Percentiles rank a stretch among this genome's conserved stretches.
These are phyloP conservation scores for Sapajus apella DNA, from an alignment of 2,113 vertebrate species.

Conservation along the genomic window DNA sequence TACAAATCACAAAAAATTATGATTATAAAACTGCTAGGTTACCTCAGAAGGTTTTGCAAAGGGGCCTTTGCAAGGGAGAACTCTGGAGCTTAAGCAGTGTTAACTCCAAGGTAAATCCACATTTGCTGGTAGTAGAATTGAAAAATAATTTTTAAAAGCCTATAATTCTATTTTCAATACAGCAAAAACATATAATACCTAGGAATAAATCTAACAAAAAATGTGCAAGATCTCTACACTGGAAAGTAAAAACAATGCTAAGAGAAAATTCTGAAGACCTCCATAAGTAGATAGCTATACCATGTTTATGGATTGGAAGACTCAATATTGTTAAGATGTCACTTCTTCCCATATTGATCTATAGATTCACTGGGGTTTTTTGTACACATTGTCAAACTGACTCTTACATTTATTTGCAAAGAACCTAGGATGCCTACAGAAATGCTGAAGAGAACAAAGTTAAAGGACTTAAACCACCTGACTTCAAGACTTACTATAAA, in stretches of 20 bases:
- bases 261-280: neutral
- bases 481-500: neutral
- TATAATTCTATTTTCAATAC: neutral
- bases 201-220: conserved; percentile 15
- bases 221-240: neutral
- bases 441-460: neutral
- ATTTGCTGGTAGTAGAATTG: neutral
- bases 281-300: neutral
- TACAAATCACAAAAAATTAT: conserved; percentile 1
- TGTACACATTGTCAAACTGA: conserved; percentile 13
- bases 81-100: neutral
- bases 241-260: neutral
- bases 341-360: neutral
- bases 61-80: neutral
- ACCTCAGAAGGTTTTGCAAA: neutral
- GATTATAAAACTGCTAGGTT: neutral
- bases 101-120: neutral
- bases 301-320: neutral
- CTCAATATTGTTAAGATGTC: neutral
- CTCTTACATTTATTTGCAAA: conserved; percentile 1
- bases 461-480: neutral
- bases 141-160: neutral
- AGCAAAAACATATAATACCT: neutral
- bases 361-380: neutral
- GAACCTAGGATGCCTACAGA: neutral